phyloP scores from a whole-genome alignment of 2,797 vertebrate species.

The Iguana delicatissima region DNA sequence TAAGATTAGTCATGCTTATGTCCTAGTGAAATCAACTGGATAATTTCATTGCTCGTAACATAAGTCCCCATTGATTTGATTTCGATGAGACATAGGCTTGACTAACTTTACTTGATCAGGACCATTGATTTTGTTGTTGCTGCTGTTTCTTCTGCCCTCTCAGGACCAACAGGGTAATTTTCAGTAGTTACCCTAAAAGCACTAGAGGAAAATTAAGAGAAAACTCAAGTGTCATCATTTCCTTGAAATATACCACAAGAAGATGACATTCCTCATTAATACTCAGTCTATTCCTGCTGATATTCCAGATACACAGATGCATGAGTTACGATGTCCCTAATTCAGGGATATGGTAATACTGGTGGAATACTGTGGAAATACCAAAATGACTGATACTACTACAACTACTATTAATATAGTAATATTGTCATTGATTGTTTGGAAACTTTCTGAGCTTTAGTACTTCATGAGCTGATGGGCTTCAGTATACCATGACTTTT shows the following conservation, averaged over 20 bases:
- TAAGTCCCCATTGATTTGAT: neutral
- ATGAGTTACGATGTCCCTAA: neutral
- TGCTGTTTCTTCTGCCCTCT: neutral
- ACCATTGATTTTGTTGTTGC: neutral
- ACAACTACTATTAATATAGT: neutral
- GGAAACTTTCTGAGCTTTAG: no score
- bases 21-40: neutral
- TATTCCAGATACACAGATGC: neutral
- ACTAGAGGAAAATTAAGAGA: neutral
- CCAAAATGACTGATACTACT: neutral
- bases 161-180: neutral
- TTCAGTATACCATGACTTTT: no score
- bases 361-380: neutral
- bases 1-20: neutral
- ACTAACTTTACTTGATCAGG: neutral
- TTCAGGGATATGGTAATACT: no score
- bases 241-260: neutral
- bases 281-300: neutral
- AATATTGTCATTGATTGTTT: neutral
- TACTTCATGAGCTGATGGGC: no score
- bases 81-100: neutral
- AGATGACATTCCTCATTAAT: neutral
- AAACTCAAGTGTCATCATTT: neutral
- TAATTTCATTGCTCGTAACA: neutral
- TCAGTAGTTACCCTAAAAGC: neutral